Conservation (phyloP, 2,113 vertebrate species). For the Macquaria ambigua region DNA sequence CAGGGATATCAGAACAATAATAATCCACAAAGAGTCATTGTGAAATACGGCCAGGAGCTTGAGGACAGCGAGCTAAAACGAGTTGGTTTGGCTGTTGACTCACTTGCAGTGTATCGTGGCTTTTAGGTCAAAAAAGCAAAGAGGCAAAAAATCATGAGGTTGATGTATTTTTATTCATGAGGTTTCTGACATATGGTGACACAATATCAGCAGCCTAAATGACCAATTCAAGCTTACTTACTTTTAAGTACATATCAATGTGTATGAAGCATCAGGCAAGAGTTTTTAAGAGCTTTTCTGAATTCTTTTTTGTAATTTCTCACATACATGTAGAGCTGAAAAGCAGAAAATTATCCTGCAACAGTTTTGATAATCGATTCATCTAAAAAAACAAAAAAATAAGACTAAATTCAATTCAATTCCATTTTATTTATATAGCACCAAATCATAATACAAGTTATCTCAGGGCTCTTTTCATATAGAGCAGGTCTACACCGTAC, state of each 20-base stretch:
- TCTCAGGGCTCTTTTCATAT: too few species aligned
- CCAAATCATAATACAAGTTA: too few species aligned
- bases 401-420: neutral
- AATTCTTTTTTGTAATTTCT: neutral
- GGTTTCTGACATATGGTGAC: slow-evolving; percentile 17
- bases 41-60: slow-evolving; percentile 1
- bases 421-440: too few species aligned
- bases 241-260: neutral
- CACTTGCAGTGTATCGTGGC: slow-evolving; percentile 12
- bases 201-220: slow-evolving; percentile 5
- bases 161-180: slow-evolving; percentile 15
- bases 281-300: neutral
- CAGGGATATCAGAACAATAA: slow-evolving; percentile 31
- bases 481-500: too few species aligned
- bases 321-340: neutral
- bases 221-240: slow-evolving; percentile 13
- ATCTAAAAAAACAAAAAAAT: neutral
- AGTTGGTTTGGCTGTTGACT: slow-evolving; percentile 35
- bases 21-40: neutral
- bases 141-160: slow-evolving; percentile 4
- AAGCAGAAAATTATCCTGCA: neutral
- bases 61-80: neutral
- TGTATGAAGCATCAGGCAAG: neutral
- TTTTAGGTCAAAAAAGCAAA: slow-evolving; percentile 19
- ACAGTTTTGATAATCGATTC: neutral